Evolutionary conservation across 2,888 invertebrate genomes (phyloP), one percentile per base, ranked within the genome.

Genomic region (Spilosoma lubricipeda): DNA sequence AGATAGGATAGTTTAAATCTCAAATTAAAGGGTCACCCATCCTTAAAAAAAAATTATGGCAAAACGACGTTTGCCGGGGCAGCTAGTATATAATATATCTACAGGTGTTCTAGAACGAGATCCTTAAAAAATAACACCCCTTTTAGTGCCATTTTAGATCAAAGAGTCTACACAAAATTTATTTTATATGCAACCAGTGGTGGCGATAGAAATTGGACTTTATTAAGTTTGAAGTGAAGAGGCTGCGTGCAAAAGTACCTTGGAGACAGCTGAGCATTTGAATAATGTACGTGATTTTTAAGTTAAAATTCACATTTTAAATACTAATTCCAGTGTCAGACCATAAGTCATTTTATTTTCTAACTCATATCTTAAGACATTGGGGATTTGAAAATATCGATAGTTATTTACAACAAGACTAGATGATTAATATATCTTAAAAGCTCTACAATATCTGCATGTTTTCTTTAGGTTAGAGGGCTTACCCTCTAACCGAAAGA

Each of bases 141-240:
- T 20, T 42, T 45, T 45, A 18, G 7, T 23, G 11, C 48, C 11
- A 64, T 11, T 42, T 33, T 18, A 3, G 8, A 64, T 0, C 77
- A 80, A 77, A 78, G 78, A 80, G 73, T 68, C 72, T 70, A 73
- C 75, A 64, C 39, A 30, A 74, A 67, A 72, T 68, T 84, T 85
- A 79, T 86, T 90, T 89, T 85, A 83, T 83, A 88, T 89, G 86
- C 89, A 87, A 86, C 83, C 77, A 75, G 77, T 80, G 67, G 70
- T 75, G 76, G 77, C 64, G 48, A 72, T 79, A 80, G 77, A 85
- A 89, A 87, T 83, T 81, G 78, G 83, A 84, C 79, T 87, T n/a
- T 87, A 88, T 88, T 87, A 89, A 85, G 86, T 86, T 85, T 82
- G 71, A 86, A 87, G 89, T 83, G 82, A 86, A 81, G 77, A 75